A percentile compares a stretch with the other conserved stretches of the same genome.
Evolutionary conservation across 2,888 invertebrate species (phyloP).

Genomic region (Choreutis nemorana): DNA sequence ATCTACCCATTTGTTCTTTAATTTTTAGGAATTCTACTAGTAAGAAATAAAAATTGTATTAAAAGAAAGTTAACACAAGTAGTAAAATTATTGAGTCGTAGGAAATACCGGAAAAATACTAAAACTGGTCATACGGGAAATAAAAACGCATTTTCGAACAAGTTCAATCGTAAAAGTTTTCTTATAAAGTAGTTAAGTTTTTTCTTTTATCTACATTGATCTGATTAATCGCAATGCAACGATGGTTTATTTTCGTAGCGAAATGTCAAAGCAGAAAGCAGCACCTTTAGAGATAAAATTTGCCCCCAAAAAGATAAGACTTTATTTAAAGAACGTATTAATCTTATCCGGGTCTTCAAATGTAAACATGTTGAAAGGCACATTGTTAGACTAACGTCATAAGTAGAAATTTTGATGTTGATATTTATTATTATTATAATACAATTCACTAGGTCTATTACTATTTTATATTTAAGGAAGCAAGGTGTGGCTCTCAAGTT

Average conservation of each 20-base stretch:
- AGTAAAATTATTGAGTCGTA: too few relatives aligned
- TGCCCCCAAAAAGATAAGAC: conserved; percentile 14
- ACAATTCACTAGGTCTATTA: too few relatives aligned
- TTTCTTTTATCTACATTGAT: too few relatives aligned
- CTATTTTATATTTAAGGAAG: too few relatives aligned
- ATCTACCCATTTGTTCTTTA: too few relatives aligned
- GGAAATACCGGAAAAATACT: too few relatives aligned
- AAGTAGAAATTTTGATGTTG: conserved; percentile 9
- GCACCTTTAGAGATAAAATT: conserved; percentile 14
- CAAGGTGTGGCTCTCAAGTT: conserved; percentile 51
- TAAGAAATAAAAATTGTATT: too few relatives aligned
- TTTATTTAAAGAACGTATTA: conserved; percentile 14
- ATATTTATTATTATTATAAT: too few relatives aligned
- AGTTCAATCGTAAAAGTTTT: conserved; percentile 6
- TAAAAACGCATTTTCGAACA: conserved; percentile 6
- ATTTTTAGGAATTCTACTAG: too few relatives aligned
- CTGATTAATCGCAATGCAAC: neutral
- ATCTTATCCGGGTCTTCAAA: conserved; percentile 25
- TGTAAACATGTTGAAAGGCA: conserved; percentile 12
- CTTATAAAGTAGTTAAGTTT: too few relatives aligned
- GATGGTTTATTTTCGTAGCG: neutral
- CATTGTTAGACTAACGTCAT: too few relatives aligned
- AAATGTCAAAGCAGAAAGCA: conserved; percentile 9
- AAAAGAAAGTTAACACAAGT: too few relatives aligned
- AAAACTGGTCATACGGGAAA: conserved; percentile 6